Percentiles rank a stretch among this genome's conserved stretches.
phyloP scores from a whole-genome alignment of 1,140 invertebrate species.

The Lineus longissimus region DNA sequence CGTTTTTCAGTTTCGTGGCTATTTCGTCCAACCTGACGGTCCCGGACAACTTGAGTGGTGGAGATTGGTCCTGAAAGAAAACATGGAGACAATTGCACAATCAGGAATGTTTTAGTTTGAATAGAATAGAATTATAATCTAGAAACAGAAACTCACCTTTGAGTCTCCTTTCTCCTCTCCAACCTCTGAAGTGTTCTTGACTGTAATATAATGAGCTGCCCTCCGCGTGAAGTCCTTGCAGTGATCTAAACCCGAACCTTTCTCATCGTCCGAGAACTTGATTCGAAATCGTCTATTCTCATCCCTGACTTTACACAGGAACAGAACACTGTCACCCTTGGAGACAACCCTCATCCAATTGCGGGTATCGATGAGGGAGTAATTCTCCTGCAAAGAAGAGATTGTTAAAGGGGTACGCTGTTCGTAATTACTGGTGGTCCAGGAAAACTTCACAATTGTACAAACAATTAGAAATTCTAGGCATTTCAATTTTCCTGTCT shows the following conservation, averaged over 20 bases:
- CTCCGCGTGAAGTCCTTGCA: conserved; percentile 24
- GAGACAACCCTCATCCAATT: conserved; percentile 24
- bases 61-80: neutral
- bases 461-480: neutral
- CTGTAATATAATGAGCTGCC: conserved; percentile 18
- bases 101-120: neutral
- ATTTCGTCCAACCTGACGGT: neutral
- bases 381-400: conserved; percentile 24
- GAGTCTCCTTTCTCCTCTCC: conserved; percentile 8
- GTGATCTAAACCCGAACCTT: conserved; percentile 17
- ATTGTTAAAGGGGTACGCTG: too few relatives aligned
- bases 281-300: neutral
- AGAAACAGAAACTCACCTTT: neutral
- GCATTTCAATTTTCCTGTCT: neutral
- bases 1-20: neutral
- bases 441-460: neutral
- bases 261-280: conserved; percentile 17
- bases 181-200: conserved; percentile 28
- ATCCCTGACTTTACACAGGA: conserved; percentile 24
- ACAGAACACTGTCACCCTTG: conserved; percentile 30
- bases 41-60: neutral
- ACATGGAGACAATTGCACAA: neutral
- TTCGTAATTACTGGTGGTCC: too few relatives aligned
- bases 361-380: conserved; percentile 10
- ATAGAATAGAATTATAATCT: neutral